These are phyloP conservation scores for Syncerus caffer DNA, from an alignment of 2,797 vertebrate species.

Conservation along the genomic window DNA sequence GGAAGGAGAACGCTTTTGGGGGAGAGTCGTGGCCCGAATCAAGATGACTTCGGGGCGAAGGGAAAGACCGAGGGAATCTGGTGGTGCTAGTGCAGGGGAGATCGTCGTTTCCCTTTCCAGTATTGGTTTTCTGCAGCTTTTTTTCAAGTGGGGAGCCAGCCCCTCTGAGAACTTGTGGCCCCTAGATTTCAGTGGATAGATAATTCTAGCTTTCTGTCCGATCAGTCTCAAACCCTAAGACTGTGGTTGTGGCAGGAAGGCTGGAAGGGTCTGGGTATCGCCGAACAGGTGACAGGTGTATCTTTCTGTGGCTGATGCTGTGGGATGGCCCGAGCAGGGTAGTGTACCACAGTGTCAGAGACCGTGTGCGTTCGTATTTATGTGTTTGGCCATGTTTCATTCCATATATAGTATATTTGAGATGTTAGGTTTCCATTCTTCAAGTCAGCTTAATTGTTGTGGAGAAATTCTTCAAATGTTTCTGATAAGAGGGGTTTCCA, in stretches of 20 bases:
- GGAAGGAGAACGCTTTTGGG: not conserved
- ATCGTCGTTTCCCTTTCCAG: not conserved
- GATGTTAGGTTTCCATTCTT: slow-evolving; percentile 74
- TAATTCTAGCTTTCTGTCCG: not conserved
- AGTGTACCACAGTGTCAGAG: slow-evolving; percentile 33
- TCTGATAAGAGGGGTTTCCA: slow-evolving; percentile 76
- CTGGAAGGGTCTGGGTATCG: not conserved
- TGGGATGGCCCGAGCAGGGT: slow-evolving; percentile 58
- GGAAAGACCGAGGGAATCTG: not conserved
- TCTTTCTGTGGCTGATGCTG: slow-evolving; percentile 47
- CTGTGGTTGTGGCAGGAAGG: not conserved
- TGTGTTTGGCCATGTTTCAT: slow-evolving; percentile 67
- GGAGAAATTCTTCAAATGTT: slow-evolving; percentile 74
- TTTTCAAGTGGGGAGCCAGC: slow-evolving; percentile 15
- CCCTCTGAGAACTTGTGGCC: not conserved
- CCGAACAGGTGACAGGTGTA: slow-evolving; percentile 83
- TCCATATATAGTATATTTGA: slow-evolving; percentile 81
- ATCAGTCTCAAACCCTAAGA: not conserved
- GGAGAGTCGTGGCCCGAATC: slow-evolving; percentile 1
- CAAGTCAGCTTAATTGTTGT: slow-evolving; percentile 73
- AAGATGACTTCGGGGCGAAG: not conserved
- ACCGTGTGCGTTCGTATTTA: slow-evolving; percentile 50
- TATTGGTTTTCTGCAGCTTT: not conserved
- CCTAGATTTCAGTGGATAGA: not conserved
- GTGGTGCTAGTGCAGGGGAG: not conserved